A percentile compares a stretch with the other conserved stretches of the same genome.
These are phyloP conservation scores for Aphelinus certus DNA, from an alignment of 1,140 invertebrate genomes.

Conservation along the genomic window DNA sequence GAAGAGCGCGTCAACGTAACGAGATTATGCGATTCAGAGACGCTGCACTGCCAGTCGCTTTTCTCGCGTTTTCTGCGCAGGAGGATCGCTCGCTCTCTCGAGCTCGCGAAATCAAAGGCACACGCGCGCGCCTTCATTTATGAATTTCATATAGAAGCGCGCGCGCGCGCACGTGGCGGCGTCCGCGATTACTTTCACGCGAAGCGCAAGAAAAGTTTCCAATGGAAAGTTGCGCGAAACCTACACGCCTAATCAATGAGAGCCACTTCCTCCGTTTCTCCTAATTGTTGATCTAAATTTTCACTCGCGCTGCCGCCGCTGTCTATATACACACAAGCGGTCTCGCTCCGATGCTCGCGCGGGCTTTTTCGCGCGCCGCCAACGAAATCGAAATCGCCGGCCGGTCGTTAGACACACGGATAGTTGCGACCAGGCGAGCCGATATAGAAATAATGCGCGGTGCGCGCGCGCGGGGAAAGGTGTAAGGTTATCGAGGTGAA, in stretches of 20 bases:
- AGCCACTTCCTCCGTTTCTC: constrained; percentile 36
- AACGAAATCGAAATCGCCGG: too few species aligned
- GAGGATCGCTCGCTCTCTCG: constrained; percentile 15
- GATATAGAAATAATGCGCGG: too few species aligned
- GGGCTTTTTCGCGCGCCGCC: neutral
- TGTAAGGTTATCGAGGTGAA: constrained; percentile 33
- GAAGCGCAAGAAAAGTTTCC: constrained; percentile 47
- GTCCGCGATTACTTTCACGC: constrained; percentile 46
- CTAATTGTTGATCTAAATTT: constrained; percentile 40
- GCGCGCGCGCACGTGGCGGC: neutral
- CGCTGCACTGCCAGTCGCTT: constrained; percentile 30
- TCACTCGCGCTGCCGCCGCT: constrained; percentile 2
- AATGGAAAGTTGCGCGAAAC: constrained; percentile 50
- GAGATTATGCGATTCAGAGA: constrained; percentile 58
- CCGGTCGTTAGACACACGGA: too few species aligned
- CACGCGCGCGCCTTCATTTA: too few species aligned
- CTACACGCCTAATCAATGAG: constrained; percentile 30
- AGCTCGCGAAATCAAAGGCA: constrained; percentile 2
- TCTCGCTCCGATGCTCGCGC: constrained; percentile 37
- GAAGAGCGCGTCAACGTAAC: constrained; percentile 53
- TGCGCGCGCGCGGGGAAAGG: constrained; percentile 42
- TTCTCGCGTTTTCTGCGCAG: constrained; percentile 28
- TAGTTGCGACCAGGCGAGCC: too few species aligned
- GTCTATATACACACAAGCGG: too few species aligned
- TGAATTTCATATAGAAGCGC: constrained; percentile 18